phyloP scores from a whole-genome alignment of 2,888 invertebrate species.

The Lycia hirtaria region DNA sequence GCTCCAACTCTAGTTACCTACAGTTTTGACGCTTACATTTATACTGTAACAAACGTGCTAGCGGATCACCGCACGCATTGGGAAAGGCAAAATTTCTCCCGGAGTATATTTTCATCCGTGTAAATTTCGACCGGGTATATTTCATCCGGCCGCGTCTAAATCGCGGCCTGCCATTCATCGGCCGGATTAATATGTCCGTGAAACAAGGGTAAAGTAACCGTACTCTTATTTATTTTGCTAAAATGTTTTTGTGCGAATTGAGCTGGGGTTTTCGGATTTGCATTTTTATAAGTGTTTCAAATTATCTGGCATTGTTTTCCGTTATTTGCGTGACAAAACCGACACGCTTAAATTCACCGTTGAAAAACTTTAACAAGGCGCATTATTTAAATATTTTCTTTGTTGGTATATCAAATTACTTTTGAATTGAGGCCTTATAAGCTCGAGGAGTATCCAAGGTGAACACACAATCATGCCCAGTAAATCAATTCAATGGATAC shows the following conservation, averaged over 20 bases:
- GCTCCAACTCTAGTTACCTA: conserved; percentile 10
- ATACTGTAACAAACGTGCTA: conserved; percentile 1
- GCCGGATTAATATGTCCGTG: conserved; percentile 46
- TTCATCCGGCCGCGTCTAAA: conserved; percentile 32
- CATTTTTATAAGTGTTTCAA: conserved; percentile 15
- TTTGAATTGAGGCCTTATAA: conserved; percentile 14
- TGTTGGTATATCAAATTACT: conserved; percentile 20
- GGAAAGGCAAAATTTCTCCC: conserved; percentile 33
- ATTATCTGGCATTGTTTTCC: not conserved
- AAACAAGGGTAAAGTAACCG: conserved; percentile 33
- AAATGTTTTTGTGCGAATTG: conserved; percentile 27
- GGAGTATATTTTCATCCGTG: conserved; percentile 39
- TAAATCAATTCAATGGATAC: conserved; percentile 70
- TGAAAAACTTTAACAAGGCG: not conserved
- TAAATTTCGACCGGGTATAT: conserved; percentile 40
- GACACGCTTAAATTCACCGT: not conserved
- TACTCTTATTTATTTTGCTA: conserved; percentile 31
- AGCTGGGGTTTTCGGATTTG: conserved; percentile 7
- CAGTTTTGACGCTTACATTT: conserved; percentile 13
- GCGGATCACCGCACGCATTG: conserved; percentile 2
- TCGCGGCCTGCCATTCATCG: conserved; percentile 44
- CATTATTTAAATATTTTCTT: not conserved
- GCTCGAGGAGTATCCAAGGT: conserved; percentile 21
- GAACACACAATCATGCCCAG: conserved; percentile 48
- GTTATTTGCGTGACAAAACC: not conserved